A percentile compares a stretch with the other conserved stretches of the same genome.
Evolutionary conservation across 2,113 vertebrate genomes (phyloP).

Genomic region (Fregetta grallaria): DNA sequence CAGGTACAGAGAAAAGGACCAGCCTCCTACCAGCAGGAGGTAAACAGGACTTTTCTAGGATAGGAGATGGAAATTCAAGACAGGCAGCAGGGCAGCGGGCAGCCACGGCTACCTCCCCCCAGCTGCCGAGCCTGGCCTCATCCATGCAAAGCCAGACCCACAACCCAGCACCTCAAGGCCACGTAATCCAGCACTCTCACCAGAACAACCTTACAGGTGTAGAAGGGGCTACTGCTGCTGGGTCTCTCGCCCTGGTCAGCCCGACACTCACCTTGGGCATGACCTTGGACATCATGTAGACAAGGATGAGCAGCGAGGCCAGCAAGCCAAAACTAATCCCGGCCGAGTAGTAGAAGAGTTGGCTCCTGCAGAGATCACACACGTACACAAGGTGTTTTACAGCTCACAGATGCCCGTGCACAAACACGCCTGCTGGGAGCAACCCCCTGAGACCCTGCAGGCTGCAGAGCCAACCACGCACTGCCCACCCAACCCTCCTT

Average conservation of each 20-base stretch:
- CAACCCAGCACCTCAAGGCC: neutral
- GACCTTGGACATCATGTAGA: constrained; percentile 86
- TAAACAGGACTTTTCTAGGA: constrained; percentile 91
- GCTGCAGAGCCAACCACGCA: neutral
- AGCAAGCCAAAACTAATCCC: constrained; percentile 91
- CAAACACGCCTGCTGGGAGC: rapidly evolving
- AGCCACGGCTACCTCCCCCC: neutral
- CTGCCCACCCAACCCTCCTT: neutral
- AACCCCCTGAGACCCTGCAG: neutral
- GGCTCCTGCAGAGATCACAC: constrained; percentile 80
- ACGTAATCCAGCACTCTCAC: too few species aligned
- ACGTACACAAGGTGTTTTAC: too few species aligned
- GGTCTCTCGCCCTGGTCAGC: rapidly evolving
- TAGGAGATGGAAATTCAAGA: neutral
- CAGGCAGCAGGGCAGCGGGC: neutral
- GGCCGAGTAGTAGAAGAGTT: constrained; percentile 90
- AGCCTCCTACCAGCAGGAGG: constrained; percentile 87
- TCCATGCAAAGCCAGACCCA: neutral
- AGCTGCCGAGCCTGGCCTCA: neutral
- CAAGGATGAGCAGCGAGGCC: constrained; percentile 89
- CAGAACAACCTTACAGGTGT: rapidly evolving
- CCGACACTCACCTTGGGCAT: constrained; percentile 84
- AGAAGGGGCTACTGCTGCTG: rapidly evolving
- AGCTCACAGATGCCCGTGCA: rapidly evolving
- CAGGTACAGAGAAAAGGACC: constrained; percentile 95